Evolutionary conservation across 2,888 invertebrate species (phyloP).

Genomic region (Siphonodentalium dalli): DNA sequence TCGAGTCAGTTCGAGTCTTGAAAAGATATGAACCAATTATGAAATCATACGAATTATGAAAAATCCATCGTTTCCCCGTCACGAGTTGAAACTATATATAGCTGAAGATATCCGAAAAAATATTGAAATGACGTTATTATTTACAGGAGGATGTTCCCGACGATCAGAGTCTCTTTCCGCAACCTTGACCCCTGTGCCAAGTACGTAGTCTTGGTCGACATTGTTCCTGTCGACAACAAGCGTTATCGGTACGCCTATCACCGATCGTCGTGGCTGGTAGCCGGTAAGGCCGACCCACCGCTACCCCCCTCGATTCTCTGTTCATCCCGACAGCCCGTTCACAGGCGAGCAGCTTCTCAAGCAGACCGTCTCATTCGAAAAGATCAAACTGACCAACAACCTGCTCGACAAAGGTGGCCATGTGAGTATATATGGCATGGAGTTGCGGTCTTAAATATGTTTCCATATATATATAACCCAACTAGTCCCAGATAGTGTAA

Average conservation of each 20-base stretch:
- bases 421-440: conserved; percentile 55
- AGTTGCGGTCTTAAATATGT: too few relatives aligned
- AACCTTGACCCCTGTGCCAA: conserved; percentile 71
- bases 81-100: background rate
- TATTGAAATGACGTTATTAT: conserved; percentile 1
- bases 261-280: conserved; percentile 96
- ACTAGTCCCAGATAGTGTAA: too few relatives aligned
- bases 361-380: conserved; percentile 97
- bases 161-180: conserved; percentile 91
- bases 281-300: conserved; percentile 97
- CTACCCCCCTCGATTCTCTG: conserved; percentile 88
- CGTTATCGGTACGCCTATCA: conserved; percentile 94
- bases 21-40: too few relatives aligned
- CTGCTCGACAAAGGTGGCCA: conserved; percentile 75
- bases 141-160: conserved; percentile 96
- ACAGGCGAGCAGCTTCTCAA: conserved; percentile 93
- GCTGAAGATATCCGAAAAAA: background rate
- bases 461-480: too few relatives aligned
- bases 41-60: too few relatives aligned
- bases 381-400: conserved; percentile 97
- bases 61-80: too few relatives aligned
- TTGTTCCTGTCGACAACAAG: conserved; percentile 95
- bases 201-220: conserved; percentile 93
- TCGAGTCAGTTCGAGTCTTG: too few relatives aligned
- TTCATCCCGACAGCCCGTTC: conserved; percentile 96